phyloP scores from a whole-genome alignment of 1,140 invertebrate species.

The Pogonus chalceus region DNA sequence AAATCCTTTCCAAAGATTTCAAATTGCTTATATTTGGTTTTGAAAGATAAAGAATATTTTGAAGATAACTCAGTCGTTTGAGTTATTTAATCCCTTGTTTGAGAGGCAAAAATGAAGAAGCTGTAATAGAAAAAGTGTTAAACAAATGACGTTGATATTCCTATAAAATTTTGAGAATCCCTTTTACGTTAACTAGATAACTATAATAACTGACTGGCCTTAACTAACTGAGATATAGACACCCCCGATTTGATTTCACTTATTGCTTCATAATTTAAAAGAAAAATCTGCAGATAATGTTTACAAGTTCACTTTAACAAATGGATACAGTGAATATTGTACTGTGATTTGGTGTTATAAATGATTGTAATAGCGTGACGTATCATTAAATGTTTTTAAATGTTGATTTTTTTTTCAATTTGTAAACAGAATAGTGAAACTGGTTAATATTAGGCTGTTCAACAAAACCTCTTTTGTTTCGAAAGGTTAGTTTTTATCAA shows the following conservation, averaged over 20 bases:
- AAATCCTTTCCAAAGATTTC: too few species aligned
- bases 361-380: not conserved
- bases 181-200: too few species aligned
- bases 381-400: not conserved
- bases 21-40: too few species aligned
- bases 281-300: not conserved
- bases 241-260: too few species aligned
- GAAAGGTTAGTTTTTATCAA: constrained; percentile 2
- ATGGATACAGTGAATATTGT: constrained; percentile 3
- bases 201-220: not conserved
- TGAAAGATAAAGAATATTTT: too few species aligned
- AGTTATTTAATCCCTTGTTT: too few species aligned
- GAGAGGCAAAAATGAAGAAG: too few species aligned
- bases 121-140: too few species aligned
- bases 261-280: too few species aligned
- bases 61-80: too few species aligned
- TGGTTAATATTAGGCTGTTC: constrained; percentile 1
- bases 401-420: not conserved
- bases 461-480: not conserved
- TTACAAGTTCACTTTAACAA: not conserved
- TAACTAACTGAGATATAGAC: not conserved
- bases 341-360: not conserved
- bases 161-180: too few species aligned
- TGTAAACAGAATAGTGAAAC: not conserved
- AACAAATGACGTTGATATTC: too few species aligned